phyloP scores from a whole-genome alignment of 2,797 vertebrate species.

The Danio kyathit region DNA sequence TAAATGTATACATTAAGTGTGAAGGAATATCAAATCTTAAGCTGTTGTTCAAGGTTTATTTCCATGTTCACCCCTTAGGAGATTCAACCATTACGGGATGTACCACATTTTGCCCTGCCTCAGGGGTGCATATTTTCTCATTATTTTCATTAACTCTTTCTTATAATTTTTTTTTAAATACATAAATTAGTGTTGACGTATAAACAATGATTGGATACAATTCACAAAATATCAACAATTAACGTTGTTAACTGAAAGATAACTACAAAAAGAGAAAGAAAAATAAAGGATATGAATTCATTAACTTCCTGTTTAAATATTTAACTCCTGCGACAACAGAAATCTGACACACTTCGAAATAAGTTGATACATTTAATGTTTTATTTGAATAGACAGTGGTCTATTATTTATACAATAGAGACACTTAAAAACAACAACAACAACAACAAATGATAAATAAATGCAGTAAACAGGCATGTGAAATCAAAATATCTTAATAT shows the following conservation, averaged over 20 bases:
- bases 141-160: too few species aligned
- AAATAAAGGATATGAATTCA: not conserved
- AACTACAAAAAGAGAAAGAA: too few species aligned
- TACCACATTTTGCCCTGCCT: slow-evolving; percentile 6
- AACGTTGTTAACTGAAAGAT: too few species aligned
- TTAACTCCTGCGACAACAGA: not conserved
- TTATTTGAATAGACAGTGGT: too few species aligned
- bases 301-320: not conserved
- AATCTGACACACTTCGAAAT: not conserved
- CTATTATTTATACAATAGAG: not conserved
- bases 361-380: not conserved
- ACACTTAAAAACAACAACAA: too few species aligned
- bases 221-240: too few species aligned
- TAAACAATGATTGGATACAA: too few species aligned
- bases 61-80: not conserved
- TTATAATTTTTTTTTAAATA: too few species aligned
- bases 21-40: not conserved
- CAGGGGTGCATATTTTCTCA: slow-evolving; percentile 5
- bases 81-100: not conserved
- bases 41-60: not conserved
- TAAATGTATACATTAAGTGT: not conserved
- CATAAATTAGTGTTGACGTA: too few species aligned
- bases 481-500: not conserved
- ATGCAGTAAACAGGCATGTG: not conserved
- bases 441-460: not conserved